phyloP scores from a whole-genome alignment of 2,113 vertebrate species.

The Phainopepla nitens region DNA sequence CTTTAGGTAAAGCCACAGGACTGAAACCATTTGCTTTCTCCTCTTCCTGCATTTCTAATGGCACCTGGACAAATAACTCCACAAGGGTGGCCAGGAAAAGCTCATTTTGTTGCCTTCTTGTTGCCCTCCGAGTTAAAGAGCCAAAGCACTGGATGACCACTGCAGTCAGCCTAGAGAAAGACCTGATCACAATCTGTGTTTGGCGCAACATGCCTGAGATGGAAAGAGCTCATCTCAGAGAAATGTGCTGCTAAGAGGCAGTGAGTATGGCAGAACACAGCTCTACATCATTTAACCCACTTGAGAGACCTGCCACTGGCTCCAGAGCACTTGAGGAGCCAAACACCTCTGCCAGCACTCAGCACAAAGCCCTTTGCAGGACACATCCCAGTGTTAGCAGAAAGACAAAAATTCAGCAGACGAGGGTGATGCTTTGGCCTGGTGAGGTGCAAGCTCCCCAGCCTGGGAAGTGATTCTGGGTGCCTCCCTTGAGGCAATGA shows the following conservation, averaged over 20 bases:
- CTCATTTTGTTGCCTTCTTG: background rate
- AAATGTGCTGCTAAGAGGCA: background rate
- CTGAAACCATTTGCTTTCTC: background rate
- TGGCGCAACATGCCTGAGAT: background rate
- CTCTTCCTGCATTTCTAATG: background rate
- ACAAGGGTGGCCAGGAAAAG: background rate
- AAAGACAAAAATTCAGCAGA: background rate
- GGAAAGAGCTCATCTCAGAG: background rate
- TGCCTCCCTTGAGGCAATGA: background rate
- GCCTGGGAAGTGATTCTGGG: background rate
- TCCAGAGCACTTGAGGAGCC: background rate
- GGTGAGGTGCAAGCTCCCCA: background rate
- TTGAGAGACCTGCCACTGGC: background rate
- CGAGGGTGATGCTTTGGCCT: background rate
- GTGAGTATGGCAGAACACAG: background rate
- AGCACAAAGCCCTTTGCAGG: background rate
- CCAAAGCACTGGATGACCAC: background rate
- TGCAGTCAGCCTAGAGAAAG: background rate
- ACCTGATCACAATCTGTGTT: background rate
- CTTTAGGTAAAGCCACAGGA: background rate
- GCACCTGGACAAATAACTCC: background rate
- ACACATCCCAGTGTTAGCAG: background rate
- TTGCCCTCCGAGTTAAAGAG: background rate
- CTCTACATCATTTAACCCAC: accelerated
- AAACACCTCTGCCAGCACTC: background rate